phyloP scores from a whole-genome alignment of 2,888 invertebrate species.

The Molanna angustata region DNA sequence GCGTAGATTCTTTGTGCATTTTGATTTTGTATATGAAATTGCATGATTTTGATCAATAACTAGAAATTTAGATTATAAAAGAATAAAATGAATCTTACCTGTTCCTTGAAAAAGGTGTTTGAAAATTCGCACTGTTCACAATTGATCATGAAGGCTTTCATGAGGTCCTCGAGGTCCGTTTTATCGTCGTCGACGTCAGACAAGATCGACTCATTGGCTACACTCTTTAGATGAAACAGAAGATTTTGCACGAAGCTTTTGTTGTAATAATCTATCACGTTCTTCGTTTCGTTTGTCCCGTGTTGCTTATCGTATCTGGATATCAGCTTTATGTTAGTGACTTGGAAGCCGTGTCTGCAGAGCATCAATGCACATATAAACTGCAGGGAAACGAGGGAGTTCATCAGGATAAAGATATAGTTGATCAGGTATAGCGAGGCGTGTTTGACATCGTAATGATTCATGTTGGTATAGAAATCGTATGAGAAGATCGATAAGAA shows the following conservation, averaged over 20 bases:
- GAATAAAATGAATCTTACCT: slow-evolving; percentile 11
- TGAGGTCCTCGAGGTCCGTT: slow-evolving; percentile 6
- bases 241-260: background rate
- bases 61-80: too few species aligned
- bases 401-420: slow-evolving; percentile 9
- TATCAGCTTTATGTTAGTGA: background rate
- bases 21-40: too few species aligned
- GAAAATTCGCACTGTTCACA: slow-evolving; percentile 12
- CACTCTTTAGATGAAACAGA: background rate
- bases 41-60: too few species aligned
- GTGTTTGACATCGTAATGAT: background rate
- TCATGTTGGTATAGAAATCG: background rate
- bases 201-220: background rate
- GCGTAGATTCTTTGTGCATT: too few species aligned
- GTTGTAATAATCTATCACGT: background rate
- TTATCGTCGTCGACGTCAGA: background rate
- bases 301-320: background rate
- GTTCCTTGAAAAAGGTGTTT: slow-evolving; percentile 8
- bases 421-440: slow-evolving; percentile 7
- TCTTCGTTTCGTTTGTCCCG: background rate
- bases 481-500: background rate
- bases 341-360: background rate
- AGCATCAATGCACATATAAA: slow-evolving; percentile 3
- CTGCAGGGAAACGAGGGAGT: slow-evolving; percentile 10
- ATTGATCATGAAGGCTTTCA: slow-evolving; percentile 5